A percentile compares a stretch with the other conserved stretches of the same genome.
These are phyloP conservation scores for Brachionus asplanchnoidis DNA, from an alignment of 1,140 invertebrate species.

Conservation along the genomic window DNA sequence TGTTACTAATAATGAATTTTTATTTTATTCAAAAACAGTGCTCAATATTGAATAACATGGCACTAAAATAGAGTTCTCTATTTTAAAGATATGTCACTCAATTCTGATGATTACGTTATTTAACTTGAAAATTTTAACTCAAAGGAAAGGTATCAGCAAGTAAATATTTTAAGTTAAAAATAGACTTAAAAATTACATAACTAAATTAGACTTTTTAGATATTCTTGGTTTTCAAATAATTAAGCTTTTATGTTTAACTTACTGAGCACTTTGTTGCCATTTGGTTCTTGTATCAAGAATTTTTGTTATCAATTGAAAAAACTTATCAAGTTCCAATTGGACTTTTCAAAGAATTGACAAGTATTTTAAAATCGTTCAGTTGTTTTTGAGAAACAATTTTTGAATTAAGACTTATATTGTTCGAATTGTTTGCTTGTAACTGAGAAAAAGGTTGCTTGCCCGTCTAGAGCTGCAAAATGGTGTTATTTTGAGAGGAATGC, in stretches of 20 bases:
- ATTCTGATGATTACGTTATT: too few relatives aligned
- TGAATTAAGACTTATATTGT: neutral
- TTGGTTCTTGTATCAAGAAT: neutral
- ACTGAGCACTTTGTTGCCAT: slow-evolving; percentile 15
- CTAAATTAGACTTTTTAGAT: too few relatives aligned
- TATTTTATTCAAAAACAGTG: too few relatives aligned
- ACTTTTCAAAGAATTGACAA: neutral
- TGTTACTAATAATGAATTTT: too few relatives aligned
- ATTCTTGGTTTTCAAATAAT: neutral
- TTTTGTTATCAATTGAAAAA: neutral
- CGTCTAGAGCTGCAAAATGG: neutral
- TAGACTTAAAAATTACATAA: too few relatives aligned
- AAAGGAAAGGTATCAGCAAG: too few relatives aligned
- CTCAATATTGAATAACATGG: too few relatives aligned
- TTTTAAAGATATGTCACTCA: too few relatives aligned
- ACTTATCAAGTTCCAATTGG: neutral
- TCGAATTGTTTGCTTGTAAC: neutral
- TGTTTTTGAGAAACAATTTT: neutral
- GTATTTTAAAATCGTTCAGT: neutral
- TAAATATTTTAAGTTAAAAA: too few relatives aligned
- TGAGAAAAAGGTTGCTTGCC: neutral
- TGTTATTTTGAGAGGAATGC: neutral
- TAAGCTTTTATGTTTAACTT: neutral
- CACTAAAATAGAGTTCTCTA: too few relatives aligned
- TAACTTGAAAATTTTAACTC: too few relatives aligned